phyloP scores from a whole-genome alignment of 2,797 vertebrate species.

The Sitta carolinensis region DNA sequence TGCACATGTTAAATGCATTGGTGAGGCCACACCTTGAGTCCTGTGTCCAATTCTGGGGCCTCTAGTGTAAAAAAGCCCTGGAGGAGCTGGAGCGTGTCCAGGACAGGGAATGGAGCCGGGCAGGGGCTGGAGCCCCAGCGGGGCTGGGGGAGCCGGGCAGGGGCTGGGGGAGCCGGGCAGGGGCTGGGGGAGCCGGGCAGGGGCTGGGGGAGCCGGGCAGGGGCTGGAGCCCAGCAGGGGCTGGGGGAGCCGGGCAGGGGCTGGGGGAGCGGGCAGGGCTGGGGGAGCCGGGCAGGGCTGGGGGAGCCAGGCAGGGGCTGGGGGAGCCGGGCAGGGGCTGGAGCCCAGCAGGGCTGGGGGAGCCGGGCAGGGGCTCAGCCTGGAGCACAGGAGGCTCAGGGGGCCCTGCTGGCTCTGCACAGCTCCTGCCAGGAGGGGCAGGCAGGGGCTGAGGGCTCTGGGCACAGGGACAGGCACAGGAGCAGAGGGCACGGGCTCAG shows the following conservation, averaged over 20 bases:
- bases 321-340: not conserved
- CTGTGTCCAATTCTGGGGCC: not conserved
- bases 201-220: too few species aligned
- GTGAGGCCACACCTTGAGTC: fast-evolving
- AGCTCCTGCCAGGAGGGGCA: not conserved
- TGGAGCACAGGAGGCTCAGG: not conserved
- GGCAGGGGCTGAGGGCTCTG: not conserved
- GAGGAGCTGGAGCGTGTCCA: not conserved
- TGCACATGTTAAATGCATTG: not conserved
- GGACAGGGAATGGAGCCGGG: not conserved
- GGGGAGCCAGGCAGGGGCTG: too few species aligned
- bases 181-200: too few species aligned
- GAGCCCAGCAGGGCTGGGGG: not conserved
- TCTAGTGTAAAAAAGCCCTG: not conserved
- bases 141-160: not conserved
- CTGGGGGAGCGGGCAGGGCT: not conserved
- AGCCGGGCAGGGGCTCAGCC: not conserved
- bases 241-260: not conserved
- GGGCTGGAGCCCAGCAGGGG: not conserved
- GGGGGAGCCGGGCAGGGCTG: not conserved
- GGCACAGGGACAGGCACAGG: not conserved
- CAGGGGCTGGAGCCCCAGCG: not conserved
- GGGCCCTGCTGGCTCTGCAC: not conserved
- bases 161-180: too few species aligned
- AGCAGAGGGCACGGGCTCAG: not conserved